Percentiles rank a stretch among this genome's conserved stretches.
phyloP scores from a whole-genome alignment of 2,113 vertebrate species.

The Cephalopholis sonnerati region DNA sequence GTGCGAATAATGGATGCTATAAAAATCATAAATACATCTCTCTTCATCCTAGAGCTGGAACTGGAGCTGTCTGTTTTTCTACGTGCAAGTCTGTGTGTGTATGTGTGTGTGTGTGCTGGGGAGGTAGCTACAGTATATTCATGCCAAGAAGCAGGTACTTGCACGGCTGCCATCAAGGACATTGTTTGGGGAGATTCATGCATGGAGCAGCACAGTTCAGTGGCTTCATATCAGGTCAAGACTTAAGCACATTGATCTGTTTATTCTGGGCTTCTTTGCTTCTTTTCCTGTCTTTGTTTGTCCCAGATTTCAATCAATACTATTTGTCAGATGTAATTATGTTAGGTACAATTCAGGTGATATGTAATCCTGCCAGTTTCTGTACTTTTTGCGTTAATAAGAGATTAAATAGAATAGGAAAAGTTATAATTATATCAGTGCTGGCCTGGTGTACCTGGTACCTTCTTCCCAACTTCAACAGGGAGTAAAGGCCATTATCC shows the following conservation, averaged over 20 bases:
- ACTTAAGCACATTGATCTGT: not conserved
- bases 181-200: constrained; percentile 17
- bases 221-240: not conserved
- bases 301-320: constrained; percentile 4
- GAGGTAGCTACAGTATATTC: constrained; percentile 2
- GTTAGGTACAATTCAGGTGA: too few relatives aligned
- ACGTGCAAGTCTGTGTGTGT: not conserved
- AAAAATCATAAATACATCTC: constrained; percentile 64
- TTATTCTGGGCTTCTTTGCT: not conserved
- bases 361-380: too few relatives aligned
- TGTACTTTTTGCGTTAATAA: too few relatives aligned
- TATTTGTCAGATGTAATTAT: too few relatives aligned
- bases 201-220: not conserved
- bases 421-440: too few relatives aligned
- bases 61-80: not conserved
- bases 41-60: constrained; percentile 29
- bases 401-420: too few relatives aligned
- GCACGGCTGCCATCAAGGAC: constrained; percentile 10
- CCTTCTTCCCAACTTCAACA: too few relatives aligned
- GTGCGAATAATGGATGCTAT: constrained; percentile 70
- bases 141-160: not conserved
- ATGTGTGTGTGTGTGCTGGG: not conserved
- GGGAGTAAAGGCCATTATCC: too few relatives aligned
- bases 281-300: not conserved
- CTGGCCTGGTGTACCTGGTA: too few relatives aligned